Conservation (phyloP, 1,140 invertebrate species). For the Sweltsa coloradensis region DNA sequence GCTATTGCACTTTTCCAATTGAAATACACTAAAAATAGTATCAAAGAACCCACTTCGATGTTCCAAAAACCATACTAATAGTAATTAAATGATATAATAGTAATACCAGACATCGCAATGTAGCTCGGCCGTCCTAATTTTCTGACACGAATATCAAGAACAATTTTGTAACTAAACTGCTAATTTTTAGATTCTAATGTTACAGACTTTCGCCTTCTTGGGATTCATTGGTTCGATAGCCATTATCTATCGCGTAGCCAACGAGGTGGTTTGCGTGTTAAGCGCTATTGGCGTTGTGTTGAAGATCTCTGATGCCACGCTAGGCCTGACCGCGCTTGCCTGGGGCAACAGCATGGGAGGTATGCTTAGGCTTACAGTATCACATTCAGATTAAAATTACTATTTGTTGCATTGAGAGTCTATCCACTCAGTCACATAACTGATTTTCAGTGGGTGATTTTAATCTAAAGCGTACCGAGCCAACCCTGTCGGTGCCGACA, state of each 20-base stretch:
- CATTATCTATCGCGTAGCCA: constrained; percentile 52
- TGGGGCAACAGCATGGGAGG: constrained; percentile 60
- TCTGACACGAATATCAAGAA: background rate
- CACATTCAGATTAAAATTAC: too few species aligned
- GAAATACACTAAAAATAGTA: too few species aligned
- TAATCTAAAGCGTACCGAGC: too few species aligned
- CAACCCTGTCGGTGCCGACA: too few species aligned
- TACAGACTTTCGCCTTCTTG: constrained; percentile 44
- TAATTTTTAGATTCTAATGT: too few species aligned
- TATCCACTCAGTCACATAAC: too few species aligned
- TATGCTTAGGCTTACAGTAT: constrained; percentile 24
- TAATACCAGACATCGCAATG: constrained; percentile 27
- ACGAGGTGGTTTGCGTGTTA: constrained; percentile 52
- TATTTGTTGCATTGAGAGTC: too few species aligned
- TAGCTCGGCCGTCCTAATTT: constrained; percentile 18
- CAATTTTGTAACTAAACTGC: constrained; percentile 4
- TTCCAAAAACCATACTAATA: constrained; percentile 23
- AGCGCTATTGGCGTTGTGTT: constrained; percentile 44
- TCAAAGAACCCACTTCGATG: too few species aligned
- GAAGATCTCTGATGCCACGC: constrained; percentile 45
- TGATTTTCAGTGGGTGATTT: too few species aligned
- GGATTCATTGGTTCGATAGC: constrained; percentile 49
- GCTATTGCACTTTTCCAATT: too few species aligned
- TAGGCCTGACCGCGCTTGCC: constrained; percentile 55
- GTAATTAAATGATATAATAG: constrained; percentile 19